phyloP scores from a whole-genome alignment of 1,140 invertebrate species.

The Cephus cinctus region DNA sequence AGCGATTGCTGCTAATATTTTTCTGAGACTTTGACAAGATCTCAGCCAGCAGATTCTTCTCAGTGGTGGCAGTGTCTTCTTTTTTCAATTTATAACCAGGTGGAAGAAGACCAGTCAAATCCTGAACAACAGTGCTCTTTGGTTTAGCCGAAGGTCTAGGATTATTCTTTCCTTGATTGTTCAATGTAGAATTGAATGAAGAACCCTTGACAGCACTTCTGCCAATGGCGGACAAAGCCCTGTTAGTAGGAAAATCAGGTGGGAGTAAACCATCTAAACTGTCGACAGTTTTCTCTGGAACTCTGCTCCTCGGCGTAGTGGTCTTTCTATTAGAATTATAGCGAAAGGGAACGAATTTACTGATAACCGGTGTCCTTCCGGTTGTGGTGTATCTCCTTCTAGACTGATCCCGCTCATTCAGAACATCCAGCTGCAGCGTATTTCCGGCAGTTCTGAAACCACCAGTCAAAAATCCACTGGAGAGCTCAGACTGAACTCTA shows the following conservation, averaged over 20 bases:
- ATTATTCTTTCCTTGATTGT: neutral
- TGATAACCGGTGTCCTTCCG: constrained; percentile 55
- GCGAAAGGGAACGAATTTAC: constrained; percentile 65
- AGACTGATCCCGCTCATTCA: constrained; percentile 18
- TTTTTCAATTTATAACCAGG: constrained; percentile 62
- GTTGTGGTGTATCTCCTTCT: constrained; percentile 41
- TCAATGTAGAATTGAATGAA: neutral
- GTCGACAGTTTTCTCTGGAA: too few species aligned
- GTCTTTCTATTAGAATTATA: too few species aligned
- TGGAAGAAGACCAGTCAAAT: constrained; percentile 59
- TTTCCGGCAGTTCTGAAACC: constrained; percentile 53
- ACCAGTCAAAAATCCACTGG: constrained; percentile 70
- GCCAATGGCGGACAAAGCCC: too few species aligned
- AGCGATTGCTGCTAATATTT: too few species aligned
- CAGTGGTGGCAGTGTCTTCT: constrained; percentile 22
- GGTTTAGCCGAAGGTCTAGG: neutral
- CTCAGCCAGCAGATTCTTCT: constrained; percentile 12
- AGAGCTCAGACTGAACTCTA: constrained; percentile 77
- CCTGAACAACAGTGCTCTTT: constrained; percentile 26
- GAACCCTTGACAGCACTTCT: neutral
- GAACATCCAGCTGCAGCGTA: constrained; percentile 44
- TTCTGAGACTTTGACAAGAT: too few species aligned
- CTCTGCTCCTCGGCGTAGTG: too few species aligned
- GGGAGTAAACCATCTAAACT: too few species aligned
- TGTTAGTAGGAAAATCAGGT: too few species aligned